These are phyloP conservation scores for Florisuga fusca DNA, from an alignment of 2,797 vertebrate species.

Conservation along the genomic window DNA sequence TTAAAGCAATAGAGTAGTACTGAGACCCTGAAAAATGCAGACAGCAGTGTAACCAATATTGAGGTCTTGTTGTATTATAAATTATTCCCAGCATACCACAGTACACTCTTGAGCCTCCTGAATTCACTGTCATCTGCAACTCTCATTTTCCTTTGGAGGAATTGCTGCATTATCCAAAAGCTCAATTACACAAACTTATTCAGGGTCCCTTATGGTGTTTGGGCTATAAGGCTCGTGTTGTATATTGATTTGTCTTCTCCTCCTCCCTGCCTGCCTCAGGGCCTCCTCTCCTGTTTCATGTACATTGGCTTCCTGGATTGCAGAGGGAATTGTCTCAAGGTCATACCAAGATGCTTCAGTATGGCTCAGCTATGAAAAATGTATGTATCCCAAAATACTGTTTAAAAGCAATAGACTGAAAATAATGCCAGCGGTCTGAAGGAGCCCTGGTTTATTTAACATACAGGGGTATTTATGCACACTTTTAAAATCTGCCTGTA, in stretches of 20 bases:
- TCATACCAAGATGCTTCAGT: neutral
- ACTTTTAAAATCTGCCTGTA: neutral
- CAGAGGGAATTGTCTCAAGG: slow-evolving; percentile 39
- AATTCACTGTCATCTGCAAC: neutral
- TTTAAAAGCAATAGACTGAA: slow-evolving; percentile 24
- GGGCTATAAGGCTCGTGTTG: neutral
- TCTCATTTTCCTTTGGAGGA: neutral
- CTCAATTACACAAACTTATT: neutral
- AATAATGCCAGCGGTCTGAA: neutral
- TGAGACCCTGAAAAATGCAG: neutral
- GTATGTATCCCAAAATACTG: neutral
- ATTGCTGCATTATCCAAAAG: slow-evolving; percentile 3
- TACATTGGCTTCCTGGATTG: slow-evolving; percentile 3
- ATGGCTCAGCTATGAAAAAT: slow-evolving; percentile 16
- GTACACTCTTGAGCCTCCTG: neutral
- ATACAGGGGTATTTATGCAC: neutral
- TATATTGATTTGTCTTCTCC: slow-evolving; percentile 29
- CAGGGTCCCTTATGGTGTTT: neutral
- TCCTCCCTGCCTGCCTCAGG: neutral
- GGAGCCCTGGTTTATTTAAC: neutral
- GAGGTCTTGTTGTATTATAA: neutral
- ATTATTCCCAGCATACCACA: slow-evolving; percentile 2
- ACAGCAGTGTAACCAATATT: neutral
- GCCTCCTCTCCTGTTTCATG: slow-evolving; percentile 20
- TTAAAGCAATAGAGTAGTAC: neutral